Percentiles rank a stretch among this genome's conserved stretches.
These are phyloP conservation scores for Lumbricus terrestris DNA, from an alignment of 2,888 invertebrate genomes.

Conservation along the genomic window DNA sequence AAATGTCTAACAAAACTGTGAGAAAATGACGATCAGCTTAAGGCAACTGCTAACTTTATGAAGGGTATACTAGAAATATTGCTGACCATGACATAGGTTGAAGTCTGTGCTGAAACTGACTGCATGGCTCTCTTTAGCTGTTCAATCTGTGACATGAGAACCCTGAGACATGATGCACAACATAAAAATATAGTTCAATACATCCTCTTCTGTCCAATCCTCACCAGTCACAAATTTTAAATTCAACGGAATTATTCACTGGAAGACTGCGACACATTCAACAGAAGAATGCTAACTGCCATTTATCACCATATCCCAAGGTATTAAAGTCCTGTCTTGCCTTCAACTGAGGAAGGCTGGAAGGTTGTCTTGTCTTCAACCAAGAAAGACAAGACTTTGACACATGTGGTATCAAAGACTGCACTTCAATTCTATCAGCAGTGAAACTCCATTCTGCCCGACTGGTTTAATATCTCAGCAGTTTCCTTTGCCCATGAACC, in stretches of 20 bases:
- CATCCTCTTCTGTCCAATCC: neutral
- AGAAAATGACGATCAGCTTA: neutral
- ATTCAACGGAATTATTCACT: neutral
- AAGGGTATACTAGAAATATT: neutral
- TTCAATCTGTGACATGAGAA: conserved; percentile 11
- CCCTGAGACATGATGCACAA: neutral
- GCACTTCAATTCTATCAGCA: neutral
- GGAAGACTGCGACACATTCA: neutral
- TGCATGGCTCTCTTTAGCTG: conserved; percentile 4
- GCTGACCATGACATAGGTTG: neutral
- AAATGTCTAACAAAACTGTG: neutral
- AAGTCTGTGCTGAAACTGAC: neutral
- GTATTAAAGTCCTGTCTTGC: no score
- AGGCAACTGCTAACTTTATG: no score
- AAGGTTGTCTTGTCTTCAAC: no score
- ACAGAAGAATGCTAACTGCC: neutral
- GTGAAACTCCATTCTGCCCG: neutral
- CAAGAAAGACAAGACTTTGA: no score
- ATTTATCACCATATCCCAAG: no score
- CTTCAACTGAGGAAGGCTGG: no score
- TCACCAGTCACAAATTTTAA: neutral
- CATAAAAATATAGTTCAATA: neutral
- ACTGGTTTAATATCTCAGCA: neutral
- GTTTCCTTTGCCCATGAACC: neutral
- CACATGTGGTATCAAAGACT: neutral